phyloP scores from a whole-genome alignment of 2,797 vertebrate genomes.

The Cryptoprocta ferox region DNA sequence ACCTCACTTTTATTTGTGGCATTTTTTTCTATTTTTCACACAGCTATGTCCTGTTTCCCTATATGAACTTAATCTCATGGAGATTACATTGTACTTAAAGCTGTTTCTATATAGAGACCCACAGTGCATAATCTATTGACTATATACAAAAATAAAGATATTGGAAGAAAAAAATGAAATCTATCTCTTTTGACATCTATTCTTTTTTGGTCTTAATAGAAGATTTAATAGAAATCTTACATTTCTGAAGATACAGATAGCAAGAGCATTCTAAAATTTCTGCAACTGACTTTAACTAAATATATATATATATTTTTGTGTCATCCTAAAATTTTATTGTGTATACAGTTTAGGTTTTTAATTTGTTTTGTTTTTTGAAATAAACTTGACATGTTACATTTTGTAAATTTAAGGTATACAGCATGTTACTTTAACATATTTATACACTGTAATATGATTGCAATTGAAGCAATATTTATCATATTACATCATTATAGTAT shows the following conservation, averaged over 20 bases:
- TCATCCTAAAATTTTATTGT: background rate
- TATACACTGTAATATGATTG: background rate
- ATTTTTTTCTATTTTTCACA: background rate
- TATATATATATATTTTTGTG: background rate
- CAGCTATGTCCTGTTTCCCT: background rate
- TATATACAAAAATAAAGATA: background rate
- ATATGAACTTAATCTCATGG: background rate
- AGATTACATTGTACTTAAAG: background rate
- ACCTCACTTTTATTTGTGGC: background rate
- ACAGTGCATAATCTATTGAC: background rate
- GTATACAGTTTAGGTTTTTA: background rate
- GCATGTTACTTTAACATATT: background rate
- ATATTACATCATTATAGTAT: background rate
- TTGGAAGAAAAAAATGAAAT: too few species aligned
- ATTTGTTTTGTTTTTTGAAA: background rate
- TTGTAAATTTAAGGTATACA: background rate
- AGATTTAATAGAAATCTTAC: background rate
- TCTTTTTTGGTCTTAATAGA: background rate
- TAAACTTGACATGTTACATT: background rate
- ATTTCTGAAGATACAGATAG: constrained; percentile 11
- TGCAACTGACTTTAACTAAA: background rate
- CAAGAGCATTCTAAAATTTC: background rate
- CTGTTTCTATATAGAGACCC: background rate
- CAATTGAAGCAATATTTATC: background rate
- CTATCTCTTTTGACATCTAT: background rate